Evolutionary conservation across 2,113 vertebrate species (phyloP).

Genomic region (Erinaceus europaeus): DNA sequence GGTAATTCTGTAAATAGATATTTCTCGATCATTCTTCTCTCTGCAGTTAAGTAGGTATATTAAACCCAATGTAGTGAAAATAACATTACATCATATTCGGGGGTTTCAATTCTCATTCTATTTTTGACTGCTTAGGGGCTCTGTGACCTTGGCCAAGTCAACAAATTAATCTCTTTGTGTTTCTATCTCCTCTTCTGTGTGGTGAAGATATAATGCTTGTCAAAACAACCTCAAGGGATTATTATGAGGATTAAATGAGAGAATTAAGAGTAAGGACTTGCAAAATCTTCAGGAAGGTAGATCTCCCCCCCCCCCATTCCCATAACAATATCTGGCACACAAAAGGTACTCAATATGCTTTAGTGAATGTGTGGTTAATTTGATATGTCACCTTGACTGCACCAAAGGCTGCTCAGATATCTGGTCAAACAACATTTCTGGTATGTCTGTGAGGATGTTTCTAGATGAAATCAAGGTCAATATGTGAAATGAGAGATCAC

Average conservation of each 20-base stretch:
- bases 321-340: background rate
- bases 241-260: conserved; percentile 40
- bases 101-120: conserved; percentile 33
- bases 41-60: background rate
- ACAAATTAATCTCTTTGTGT: conserved; percentile 22
- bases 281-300: background rate
- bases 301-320: background rate
- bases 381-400: background rate
- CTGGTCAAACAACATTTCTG: background rate
- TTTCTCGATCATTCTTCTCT: background rate
- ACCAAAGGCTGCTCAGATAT: background rate
- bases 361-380: background rate
- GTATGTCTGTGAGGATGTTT: background rate
- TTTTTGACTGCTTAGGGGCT: conserved; percentile 5
- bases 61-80: conserved; percentile 23
- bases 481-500: background rate
- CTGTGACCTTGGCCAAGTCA: conserved; percentile 11
- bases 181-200: background rate
- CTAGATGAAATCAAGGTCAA: background rate
- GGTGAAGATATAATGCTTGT: conserved; percentile 12
- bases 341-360: background rate
- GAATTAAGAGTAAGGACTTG: conserved; percentile 8
- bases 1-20: conserved; percentile 41
- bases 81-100: background rate
- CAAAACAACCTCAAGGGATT: conserved; percentile 23